phyloP scores from a whole-genome alignment of 2,113 vertebrate genomes.

The Nibea albiflora region DNA sequence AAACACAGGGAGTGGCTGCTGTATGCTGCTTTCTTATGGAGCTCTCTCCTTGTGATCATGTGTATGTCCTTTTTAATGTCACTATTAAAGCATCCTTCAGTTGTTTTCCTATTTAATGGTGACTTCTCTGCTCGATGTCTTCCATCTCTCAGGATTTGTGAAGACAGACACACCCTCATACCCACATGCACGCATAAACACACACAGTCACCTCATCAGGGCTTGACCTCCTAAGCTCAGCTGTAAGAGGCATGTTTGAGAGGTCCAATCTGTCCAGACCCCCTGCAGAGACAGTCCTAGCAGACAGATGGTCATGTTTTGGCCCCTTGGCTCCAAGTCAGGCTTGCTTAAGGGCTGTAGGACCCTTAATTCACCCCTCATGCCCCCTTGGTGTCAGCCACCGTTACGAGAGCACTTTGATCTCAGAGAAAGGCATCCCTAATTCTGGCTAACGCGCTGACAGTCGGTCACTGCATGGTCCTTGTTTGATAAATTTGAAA shows the following conservation, averaged over 20 bases:
- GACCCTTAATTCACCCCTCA: constrained; percentile 43
- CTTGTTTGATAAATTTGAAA: constrained; percentile 30
- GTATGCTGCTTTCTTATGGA: neutral
- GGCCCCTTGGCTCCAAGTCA: constrained; percentile 55
- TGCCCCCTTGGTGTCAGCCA: constrained; percentile 23
- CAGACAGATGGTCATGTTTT: constrained; percentile 79
- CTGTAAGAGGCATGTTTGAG: constrained; percentile 60
- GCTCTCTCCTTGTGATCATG: neutral
- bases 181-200: constrained; percentile 15
- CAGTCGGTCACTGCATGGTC: neutral
- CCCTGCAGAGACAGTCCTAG: constrained; percentile 63
- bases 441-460: constrained; percentile 2
- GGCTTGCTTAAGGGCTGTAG: constrained; percentile 46
- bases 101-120: neutral
- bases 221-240: constrained; percentile 59
- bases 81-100: neutral
- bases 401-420: constrained; percentile 22
- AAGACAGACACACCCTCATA: neutral
- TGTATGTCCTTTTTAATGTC: neutral
- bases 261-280: constrained; percentile 68
- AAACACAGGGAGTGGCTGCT: neutral
- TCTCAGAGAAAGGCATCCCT: constrained; percentile 18
- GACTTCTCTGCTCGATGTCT: neutral
- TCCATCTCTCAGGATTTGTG: neutral
- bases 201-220: constrained; percentile 3